Base-by-base conservation (phyloP, 2,888 invertebrate species). In the Drosophila kuntzei region DNA sequence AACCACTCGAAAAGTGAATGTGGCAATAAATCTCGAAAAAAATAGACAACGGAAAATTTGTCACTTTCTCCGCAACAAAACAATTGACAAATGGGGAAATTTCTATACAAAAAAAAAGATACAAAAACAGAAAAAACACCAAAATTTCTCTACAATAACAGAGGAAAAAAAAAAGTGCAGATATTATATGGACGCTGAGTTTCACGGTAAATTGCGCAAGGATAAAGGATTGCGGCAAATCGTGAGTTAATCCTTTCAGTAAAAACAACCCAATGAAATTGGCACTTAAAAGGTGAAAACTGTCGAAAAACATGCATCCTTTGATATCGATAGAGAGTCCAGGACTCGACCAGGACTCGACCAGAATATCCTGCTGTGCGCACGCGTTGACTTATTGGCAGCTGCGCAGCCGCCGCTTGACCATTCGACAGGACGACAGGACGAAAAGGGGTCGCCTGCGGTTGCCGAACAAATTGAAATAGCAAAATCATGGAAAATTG, bases 271-370 rank as follows among this genome's bases (percentile, higher is more conserved):
- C 64, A 49, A 44, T 59, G 57, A 67, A 72, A 70, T 67, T 70
- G 83, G 74, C 86, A 88, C 89, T 88, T 78, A 77, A 86, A 68
- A 83, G 86, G 83, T 88, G 87, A 71, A 88, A 84, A 68, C 53
- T 76, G 59, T 59, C 64, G 69, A 73, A 83, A 80, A 83, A 83
- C 80, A 88, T 71, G 60, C 47, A 49, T 53, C 27, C 46, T 22
- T 12, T 18, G 27, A 29, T 22, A 47, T 46, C 36, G 18, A 8
- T 6, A 39, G 29, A 34, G 50, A 34, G 50, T 47, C 32, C 66
- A 44, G 55, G 9, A n/a, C 16, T 25, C 25, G 41, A 25, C 36
- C 71, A 43, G 50, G 20, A 22, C 16, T 12, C 14, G 53, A 11
- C 61, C 57, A 55, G 69, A 49, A 58, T 27, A 5, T 61, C 81